Base-by-base conservation (phyloP, 2,113 vertebrate species). In the Cephalopholis sonnerati region DNA sequence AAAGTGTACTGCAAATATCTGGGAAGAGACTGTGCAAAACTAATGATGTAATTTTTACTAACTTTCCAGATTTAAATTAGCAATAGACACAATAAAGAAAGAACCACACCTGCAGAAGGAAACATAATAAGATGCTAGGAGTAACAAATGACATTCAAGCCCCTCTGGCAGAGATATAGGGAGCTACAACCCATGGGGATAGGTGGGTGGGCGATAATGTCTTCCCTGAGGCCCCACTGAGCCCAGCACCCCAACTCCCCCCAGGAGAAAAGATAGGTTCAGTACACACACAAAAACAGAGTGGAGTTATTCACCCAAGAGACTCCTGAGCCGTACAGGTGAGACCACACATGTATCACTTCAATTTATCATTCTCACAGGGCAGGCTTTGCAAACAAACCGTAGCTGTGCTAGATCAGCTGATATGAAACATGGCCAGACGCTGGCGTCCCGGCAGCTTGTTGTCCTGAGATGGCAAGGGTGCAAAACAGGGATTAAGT, bases 341-440 rank as follows among this genome's bases (percentile, higher is more conserved):
- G 89, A 92, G 89, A 89, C 91, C 92, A 91, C 91, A 94, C 90
- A 84, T 89, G 85, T 86, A 91, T 93, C 88, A 89, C 87, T 92
- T 93, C 86, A 93, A 94, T 95, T 93, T 88, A 94, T 94, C 93
- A 93, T 93, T 85, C 91, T 93, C 83, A 74, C 80, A 84, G 88
- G 89, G 89, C 89, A 91, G 76, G 88, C 92, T 93, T 92, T 90
- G 88, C 55, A 88, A 92, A 91, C 73, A 83, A 41, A 18, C 64
- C 36, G 27, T 62, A 48, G 82, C 89, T 84, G 76, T 65, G 67
- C 77, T 41, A 84, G 89, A 92, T 93, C 81, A 81, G 79, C 66
- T 76, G 91, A 91, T 91, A 92, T 64, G 55, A 89, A 88, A 86
- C 86, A 83, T 48, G 61, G 79, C 77, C 79, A 86, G 77, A 58